Evolutionary conservation across 2,888 invertebrate genomes (phyloP).

Genomic region (Drosophila lacicola): DNA sequence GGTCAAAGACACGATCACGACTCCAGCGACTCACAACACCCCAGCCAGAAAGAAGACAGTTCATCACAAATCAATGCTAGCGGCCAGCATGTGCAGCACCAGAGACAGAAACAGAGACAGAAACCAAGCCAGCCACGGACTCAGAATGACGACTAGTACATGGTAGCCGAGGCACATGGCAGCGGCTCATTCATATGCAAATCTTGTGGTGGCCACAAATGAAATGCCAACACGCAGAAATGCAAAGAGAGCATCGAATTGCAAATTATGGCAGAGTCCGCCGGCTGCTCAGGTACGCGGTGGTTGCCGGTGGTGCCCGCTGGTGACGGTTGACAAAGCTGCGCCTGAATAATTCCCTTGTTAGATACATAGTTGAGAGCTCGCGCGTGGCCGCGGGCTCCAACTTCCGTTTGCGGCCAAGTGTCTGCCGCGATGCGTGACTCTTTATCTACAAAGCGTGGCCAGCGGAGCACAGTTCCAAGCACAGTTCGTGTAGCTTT

Average conservation of each 20-base stretch:
- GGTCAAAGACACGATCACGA: slow-evolving; percentile 73
- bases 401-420: slow-evolving; percentile 69
- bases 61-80: slow-evolving; percentile 70
- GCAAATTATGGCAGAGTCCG: slow-evolving; percentile 66
- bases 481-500: slow-evolving; percentile 39
- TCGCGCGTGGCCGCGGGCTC: slow-evolving; percentile 70
- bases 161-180: not conserved
- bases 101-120: slow-evolving; percentile 1
- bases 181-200: slow-evolving; percentile 77
- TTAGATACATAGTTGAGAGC: slow-evolving; percentile 42
- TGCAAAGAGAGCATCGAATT: slow-evolving; percentile 80
- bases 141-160: too few relatives aligned
- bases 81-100: slow-evolving; percentile 33
- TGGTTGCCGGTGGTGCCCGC: too few relatives aligned
- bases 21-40: slow-evolving; percentile 32
- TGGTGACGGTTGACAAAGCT: slow-evolving; percentile 58
- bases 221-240: slow-evolving; percentile 80
- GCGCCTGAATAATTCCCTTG: slow-evolving; percentile 72
- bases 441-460: slow-evolving; percentile 63
- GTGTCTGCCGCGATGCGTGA: slow-evolving; percentile 70
- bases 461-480: slow-evolving; percentile 29
- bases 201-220: slow-evolving; percentile 73
- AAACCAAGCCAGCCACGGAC: not conserved
- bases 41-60: slow-evolving; percentile 58
- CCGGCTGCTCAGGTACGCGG: too few relatives aligned